Evolutionary conservation across 2,797 vertebrate genomes (phyloP).

Genomic region (Pseudopleuronectes americanus): DNA sequence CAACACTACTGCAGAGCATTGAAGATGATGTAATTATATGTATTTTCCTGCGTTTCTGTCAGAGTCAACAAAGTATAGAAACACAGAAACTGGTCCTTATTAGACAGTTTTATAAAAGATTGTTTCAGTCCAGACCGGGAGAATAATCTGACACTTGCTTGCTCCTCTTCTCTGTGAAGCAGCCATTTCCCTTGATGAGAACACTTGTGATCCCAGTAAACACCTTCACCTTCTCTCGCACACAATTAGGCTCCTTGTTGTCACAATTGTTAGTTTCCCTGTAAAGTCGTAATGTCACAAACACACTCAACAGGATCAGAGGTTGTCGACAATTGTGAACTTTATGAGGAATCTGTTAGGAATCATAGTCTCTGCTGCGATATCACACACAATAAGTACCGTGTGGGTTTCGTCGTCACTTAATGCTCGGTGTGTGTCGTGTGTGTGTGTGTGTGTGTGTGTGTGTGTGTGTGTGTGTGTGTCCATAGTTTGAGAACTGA

Average conservation of each 20-base stretch:
- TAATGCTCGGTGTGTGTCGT: neutral
- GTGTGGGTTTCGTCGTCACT: neutral
- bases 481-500: neutral
- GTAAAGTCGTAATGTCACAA: slow-evolving; percentile 24
- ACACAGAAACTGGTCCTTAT: no score
- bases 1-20: no score
- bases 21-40: no score
- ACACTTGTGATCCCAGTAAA: slow-evolving; percentile 10
- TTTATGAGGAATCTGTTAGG: neutral
- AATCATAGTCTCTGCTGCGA: neutral
- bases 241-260: slow-evolving; percentile 42
- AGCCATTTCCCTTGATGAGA: slow-evolving; percentile 20
- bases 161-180: neutral
- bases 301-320: neutral
- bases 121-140: no score
- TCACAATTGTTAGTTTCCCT: slow-evolving; percentile 15
- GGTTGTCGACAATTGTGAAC: neutral
- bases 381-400: neutral
- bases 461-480: neutral
- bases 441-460: neutral
- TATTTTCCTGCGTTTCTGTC: no score
- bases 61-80: no score
- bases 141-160: no score
- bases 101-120: no score
- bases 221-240: slow-evolving; percentile 11